phyloP scores from a whole-genome alignment of 2,113 vertebrate species.

The Rhinolophus sinicus region DNA sequence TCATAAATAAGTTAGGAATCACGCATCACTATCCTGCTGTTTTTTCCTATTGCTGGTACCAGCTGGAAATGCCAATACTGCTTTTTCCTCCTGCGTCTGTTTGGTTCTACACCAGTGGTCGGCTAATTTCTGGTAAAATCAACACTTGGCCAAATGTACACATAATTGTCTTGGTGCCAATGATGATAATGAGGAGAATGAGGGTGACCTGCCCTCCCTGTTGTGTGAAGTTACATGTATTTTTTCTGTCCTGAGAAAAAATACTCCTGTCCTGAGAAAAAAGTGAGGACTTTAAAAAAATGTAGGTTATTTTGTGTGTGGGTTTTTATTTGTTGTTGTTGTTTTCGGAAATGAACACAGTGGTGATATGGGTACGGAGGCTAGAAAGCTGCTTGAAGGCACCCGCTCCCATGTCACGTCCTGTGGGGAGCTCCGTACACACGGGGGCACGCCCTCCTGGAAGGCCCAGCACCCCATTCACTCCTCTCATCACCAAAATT shows the following conservation, averaged over 20 bases:
- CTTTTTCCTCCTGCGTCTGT: not conserved
- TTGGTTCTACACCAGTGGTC: not conserved
- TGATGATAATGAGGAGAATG: not conserved
- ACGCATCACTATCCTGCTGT: too few relatives aligned
- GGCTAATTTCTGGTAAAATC: not conserved
- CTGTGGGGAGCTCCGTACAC: rapidly evolving
- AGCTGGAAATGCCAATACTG: not conserved
- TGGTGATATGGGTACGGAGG: not conserved
- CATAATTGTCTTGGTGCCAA: not conserved
- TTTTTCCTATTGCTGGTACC: not conserved
- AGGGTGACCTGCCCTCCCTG: not conserved
- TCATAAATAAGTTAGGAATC: not conserved
- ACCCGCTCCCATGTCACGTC: not conserved
- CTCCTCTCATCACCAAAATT: not conserved
- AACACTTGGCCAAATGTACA: not conserved
- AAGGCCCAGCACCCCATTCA: not conserved
- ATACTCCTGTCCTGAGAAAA: too few relatives aligned
- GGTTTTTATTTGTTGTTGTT: too few relatives aligned
- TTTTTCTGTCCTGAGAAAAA: constrained; percentile 1
- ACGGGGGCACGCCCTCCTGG: not conserved
- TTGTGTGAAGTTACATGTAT: not conserved
- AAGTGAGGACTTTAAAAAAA: not conserved
- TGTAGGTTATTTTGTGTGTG: too few relatives aligned
- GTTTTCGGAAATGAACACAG: too few relatives aligned
- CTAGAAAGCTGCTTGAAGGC: not conserved